These are phyloP conservation scores for Elephantulus edwardii DNA, from an alignment of 2,113 vertebrate genomes.

Conservation along the genomic window DNA sequence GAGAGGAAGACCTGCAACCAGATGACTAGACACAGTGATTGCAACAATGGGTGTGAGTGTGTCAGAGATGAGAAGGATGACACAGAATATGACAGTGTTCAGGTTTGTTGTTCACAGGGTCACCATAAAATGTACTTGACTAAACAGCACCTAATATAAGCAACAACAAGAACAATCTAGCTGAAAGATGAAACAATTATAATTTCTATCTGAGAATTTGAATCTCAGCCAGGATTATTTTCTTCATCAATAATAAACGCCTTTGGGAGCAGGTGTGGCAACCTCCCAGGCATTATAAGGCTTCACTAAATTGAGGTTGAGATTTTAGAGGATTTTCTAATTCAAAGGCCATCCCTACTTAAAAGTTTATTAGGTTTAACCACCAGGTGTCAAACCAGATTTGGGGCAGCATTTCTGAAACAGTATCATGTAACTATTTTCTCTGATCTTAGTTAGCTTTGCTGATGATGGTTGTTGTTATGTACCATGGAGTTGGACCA, in stretches of 20 bases:
- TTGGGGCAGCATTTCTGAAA: background rate
- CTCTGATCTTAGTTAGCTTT: background rate
- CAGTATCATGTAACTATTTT: background rate
- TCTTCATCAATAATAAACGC: background rate
- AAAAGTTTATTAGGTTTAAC: background rate
- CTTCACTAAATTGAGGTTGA: background rate
- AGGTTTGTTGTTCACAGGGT: too few relatives aligned
- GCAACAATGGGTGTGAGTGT: too few relatives aligned
- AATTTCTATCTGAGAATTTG: conserved; percentile 7
- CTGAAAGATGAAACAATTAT: background rate
- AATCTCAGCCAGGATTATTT: background rate
- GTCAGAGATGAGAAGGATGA: too few relatives aligned
- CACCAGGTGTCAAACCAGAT: background rate
- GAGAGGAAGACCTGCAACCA: too few relatives aligned
- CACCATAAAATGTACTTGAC: too few relatives aligned
- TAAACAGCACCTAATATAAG: too few relatives aligned
- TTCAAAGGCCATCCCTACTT: background rate
- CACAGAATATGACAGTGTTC: too few relatives aligned
- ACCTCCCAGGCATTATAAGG: background rate
- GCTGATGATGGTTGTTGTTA: background rate
- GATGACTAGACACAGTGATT: too few relatives aligned
- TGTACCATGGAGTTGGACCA: too few relatives aligned
- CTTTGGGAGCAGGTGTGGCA: background rate
- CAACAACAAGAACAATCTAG: too few relatives aligned
- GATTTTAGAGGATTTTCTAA: background rate